Evolutionary conservation across 1,140 invertebrate genomes (phyloP).

Genomic region (Wasmannia auropunctata): DNA sequence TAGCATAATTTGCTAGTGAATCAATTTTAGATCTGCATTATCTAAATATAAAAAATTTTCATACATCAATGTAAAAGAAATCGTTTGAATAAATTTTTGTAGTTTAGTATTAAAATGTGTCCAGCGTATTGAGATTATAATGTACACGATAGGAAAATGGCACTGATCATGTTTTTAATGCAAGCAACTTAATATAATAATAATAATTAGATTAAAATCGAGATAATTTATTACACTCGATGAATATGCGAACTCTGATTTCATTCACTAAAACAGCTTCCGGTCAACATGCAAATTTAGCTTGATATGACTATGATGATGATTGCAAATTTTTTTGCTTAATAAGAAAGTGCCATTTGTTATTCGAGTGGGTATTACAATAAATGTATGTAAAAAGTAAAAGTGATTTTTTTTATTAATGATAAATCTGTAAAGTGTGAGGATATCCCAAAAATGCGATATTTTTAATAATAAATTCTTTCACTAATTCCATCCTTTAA

Average conservation of each 20-base stretch:
- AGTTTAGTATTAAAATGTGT: conserved; percentile 32
- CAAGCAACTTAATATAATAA: conserved; percentile 5
- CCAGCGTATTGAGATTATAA: conserved; percentile 25
- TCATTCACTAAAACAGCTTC: conserved; percentile 18
- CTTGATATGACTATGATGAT: conserved; percentile 21
- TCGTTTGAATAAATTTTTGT: conserved; percentile 58
- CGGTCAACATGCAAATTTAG: conserved; percentile 52
- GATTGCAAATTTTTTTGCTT: conserved; percentile 50
- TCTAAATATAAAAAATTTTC: conserved; percentile 40
- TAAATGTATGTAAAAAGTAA: conserved; percentile 59
- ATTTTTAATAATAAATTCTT: conserved; percentile 11
- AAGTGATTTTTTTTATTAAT: conserved; percentile 17
- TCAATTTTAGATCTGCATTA: conserved; percentile 49
- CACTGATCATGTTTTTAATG: conserved; percentile 16
- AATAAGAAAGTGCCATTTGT: conserved; percentile 47
- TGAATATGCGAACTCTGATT: background rate
- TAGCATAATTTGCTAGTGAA: conserved; percentile 16
- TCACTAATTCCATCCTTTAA: background rate
- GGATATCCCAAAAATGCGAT: background rate
- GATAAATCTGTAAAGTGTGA: conserved; percentile 4
- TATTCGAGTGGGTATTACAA: conserved; percentile 58
- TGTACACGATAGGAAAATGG: conserved; percentile 33
- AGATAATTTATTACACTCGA: background rate
- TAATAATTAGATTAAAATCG: conserved; percentile 19
- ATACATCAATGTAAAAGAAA: background rate